Conservation (phyloP, 2,888 invertebrate genomes). For the Malthinus flaveolus region DNA sequence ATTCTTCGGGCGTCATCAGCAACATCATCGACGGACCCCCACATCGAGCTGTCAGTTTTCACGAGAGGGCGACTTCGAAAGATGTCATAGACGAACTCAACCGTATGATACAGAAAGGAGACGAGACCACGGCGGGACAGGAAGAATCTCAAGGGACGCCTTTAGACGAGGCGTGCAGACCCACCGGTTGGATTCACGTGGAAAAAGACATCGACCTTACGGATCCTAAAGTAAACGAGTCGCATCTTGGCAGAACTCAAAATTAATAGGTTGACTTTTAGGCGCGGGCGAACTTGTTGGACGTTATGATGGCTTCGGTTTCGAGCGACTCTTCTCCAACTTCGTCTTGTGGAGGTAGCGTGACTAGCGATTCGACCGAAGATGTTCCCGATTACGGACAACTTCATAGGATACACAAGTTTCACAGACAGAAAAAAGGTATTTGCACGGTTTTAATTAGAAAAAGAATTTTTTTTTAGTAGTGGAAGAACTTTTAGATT, state of each 20-base stretch:
- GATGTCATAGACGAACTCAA: constrained; percentile 78
- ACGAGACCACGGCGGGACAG: constrained; percentile 49
- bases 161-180: constrained; percentile 68
- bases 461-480: background rate
- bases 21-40: constrained; percentile 57
- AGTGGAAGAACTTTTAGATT: background rate
- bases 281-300: constrained; percentile 75
- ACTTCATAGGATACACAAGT: constrained; percentile 68
- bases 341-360: constrained; percentile 68
- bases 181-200: constrained; percentile 80
- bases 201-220: constrained; percentile 77
- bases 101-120: constrained; percentile 63
- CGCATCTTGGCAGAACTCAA: background rate
- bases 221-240: constrained; percentile 70
- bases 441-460: constrained; percentile 25
- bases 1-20: constrained; percentile 48
- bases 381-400: constrained; percentile 69
- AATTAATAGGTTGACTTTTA: constrained; percentile 42
- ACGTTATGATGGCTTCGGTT: constrained; percentile 67
- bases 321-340: constrained; percentile 72
- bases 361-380: constrained; percentile 63
- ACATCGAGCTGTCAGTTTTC: constrained; percentile 68
- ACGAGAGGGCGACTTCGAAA: constrained; percentile 74
- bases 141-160: constrained; percentile 42
- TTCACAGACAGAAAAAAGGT: constrained; percentile 79